Base-by-base conservation (phyloP, 2,797 vertebrate species). In the Diglossa cyanea region DNA sequence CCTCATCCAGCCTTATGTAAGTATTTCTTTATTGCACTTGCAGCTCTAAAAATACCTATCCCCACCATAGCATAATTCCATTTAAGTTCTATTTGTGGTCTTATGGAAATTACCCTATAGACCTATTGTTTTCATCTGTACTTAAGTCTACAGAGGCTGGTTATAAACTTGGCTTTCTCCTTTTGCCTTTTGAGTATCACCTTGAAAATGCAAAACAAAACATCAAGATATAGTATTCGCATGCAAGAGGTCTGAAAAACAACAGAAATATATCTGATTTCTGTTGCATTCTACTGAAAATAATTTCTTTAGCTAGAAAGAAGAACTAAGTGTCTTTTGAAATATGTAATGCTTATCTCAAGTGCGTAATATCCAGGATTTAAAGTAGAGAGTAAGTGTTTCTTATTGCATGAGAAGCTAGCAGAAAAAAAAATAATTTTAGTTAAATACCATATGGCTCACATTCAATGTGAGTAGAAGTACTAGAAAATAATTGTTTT, bases 151-250 rank as follows among this genome's bases (percentile, higher is more conserved):
- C 4, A 57, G 9, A 42, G 3, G 4, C 8, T 78, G 30, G 9
- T 5, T 74, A 21, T 37, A 87, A 88, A 42, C 28, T 8, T 12
- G 6, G 3, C 11, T 83, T 85, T 53, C 37, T 53, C 47, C 5
- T n/a, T 66, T 63, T 60, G 10, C 6, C 30, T 86, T 79, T 48
- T 37, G 7, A 61, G 37, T 65, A 47, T 45, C 33, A 68, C 18
- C 44, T 82, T 73, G 24, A 71, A 93, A 70, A 70, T 28, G 17
- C 6, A 48, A 75, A 75, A 47, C 5, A 35, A 39, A 45, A 26
- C 2, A 6, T 17, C 11, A 78, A 71, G 6, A 65, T n/a, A 17
- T 1, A 63, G 4, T 25, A 37, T 35, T 91, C 0, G 0, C 1
- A 19, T 15, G 18, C 2, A 65, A 75, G 35, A 47, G 37, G 7